phyloP scores from a whole-genome alignment of 2,113 vertebrate genomes.

The Synchiropus splendidus region DNA sequence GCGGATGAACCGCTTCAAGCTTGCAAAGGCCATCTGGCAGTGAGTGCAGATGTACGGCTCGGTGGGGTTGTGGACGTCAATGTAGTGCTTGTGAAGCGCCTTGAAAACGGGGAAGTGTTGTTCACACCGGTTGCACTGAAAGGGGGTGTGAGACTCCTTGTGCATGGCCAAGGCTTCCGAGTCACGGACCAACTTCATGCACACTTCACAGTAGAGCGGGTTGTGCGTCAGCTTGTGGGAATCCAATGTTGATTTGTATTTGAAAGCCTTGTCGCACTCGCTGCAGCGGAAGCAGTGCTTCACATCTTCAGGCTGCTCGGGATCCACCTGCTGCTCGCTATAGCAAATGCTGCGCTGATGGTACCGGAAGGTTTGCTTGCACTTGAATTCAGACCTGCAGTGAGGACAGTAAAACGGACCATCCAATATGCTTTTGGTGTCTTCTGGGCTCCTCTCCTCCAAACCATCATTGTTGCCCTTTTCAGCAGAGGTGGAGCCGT shows the following conservation, averaged over 20 bases:
- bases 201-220: constrained; percentile 60
- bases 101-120: constrained; percentile 57
- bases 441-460: constrained; percentile 23
- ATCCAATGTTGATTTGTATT: constrained; percentile 52
- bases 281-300: constrained; percentile 50
- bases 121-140: constrained; percentile 58
- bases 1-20: constrained; percentile 54
- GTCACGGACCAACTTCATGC: constrained; percentile 57
- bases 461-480: constrained; percentile 8
- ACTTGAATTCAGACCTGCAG: constrained; percentile 58
- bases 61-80: constrained; percentile 48
- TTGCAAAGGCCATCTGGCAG: constrained; percentile 43
- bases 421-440: constrained; percentile 19
- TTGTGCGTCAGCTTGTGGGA: constrained; percentile 62
- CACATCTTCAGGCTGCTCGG: constrained; percentile 36
- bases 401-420: constrained; percentile 57
- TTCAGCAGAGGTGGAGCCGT: constrained; percentile 9
- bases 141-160: constrained; percentile 56
- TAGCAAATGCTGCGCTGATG: constrained; percentile 60
- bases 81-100: constrained; percentile 57
- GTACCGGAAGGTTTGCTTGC: constrained; percentile 53
- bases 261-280: constrained; percentile 55
- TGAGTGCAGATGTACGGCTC: constrained; percentile 52
- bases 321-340: constrained; percentile 56
- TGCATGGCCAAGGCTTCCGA: constrained; percentile 47